Base-by-base conservation (phyloP, 1,140 invertebrate species). In the Apis dorsata region DNA sequence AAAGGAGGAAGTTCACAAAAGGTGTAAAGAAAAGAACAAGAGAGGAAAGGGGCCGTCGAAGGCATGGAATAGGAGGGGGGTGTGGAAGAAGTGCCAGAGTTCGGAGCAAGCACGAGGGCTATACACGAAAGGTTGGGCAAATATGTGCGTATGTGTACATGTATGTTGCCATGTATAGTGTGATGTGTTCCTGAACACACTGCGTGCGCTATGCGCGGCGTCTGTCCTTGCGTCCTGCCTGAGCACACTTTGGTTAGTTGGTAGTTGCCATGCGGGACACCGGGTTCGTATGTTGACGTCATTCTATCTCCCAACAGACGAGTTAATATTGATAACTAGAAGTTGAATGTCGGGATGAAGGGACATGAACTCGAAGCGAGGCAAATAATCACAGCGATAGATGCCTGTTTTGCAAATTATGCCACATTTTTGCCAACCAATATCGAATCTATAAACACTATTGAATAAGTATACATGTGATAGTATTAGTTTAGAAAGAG, bases 241-340 rank as follows among this genome's bases (percentile, higher is more conserved):
- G 21, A 70, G 44, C 80, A 21, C 62, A 19, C 73, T 70, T 44
- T 60, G 34, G 34, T 44, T 44, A 44, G 34, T 68, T 69, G 72
- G 75, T 88, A 88, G 92, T 93, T 93, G 92, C 92, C 92, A 93
- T 92, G 92, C 92, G 91, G 86, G 90, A 89, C 79, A 85, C 63
- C 66, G 72, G 68, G 74, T 68, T 79, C 78, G 82, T 79, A 71
- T 73, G 84, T 68, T 93, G 91, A 92, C 92, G 92, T 92, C 92
- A 93, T 70, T 75, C 72, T 81, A 90, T 92, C 91, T 91, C 88
- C 84, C 85, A 81, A 88, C 85, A 83, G 85, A 81, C 90, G 91
- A 91, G 90, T 92, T 92, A 91, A 92, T 91, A 91, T 92, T 92
- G 89, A 93, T 92, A 92, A 93, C 87, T 88, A 81, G 83, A 89